phyloP scores from a whole-genome alignment of 2,888 invertebrate species.

The Platycheirus albimanus region DNA sequence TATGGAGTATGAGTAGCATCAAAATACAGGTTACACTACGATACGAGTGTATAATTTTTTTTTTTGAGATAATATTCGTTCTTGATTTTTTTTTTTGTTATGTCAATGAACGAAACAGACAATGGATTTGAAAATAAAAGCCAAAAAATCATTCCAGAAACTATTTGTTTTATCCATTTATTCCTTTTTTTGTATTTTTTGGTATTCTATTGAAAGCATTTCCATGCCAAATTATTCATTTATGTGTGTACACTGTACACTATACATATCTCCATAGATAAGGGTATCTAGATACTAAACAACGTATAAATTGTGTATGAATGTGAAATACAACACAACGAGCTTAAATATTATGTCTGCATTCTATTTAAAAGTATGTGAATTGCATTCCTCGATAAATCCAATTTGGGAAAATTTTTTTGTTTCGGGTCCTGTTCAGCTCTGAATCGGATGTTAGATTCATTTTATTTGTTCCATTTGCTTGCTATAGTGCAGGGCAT shows the following conservation, averaged over 20 bases:
- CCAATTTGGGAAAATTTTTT: not conserved
- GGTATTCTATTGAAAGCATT: slow-evolving; percentile 61
- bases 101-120: no score
- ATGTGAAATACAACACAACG: not conserved
- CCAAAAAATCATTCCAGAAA: not conserved
- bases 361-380: not conserved
- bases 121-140: no score
- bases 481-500: no score
- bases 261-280: no score
- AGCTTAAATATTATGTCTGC: not conserved
- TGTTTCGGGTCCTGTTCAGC: not conserved
- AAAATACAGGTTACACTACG: no score
- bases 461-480: no score
- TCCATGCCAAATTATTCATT: slow-evolving; percentile 58
- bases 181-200: slow-evolving; percentile 6
- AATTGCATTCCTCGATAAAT: not conserved
- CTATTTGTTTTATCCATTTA: not conserved
- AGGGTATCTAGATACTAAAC: no score
- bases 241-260: not conserved
- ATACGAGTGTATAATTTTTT: no score
- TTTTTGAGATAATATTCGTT: no score
- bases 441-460: no score
- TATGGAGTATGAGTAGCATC: no score
- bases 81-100: no score
- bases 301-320: not conserved